Percentiles rank a stretch among this genome's conserved stretches.
Evolutionary conservation across 2,888 invertebrate genomes (phyloP).

Genomic region (Acanthosepion lycidas): DNA sequence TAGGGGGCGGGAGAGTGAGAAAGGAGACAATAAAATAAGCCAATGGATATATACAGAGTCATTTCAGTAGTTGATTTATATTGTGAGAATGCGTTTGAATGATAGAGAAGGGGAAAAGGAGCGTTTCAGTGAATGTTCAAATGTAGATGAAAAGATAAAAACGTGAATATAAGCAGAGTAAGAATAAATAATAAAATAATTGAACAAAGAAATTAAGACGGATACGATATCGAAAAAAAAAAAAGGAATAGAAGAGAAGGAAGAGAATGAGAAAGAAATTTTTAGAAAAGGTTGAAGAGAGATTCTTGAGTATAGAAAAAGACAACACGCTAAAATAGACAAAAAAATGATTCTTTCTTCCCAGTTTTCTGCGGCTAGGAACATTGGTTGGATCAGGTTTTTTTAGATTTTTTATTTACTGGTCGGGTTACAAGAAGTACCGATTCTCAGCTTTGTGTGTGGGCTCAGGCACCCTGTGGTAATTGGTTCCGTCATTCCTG

Average conservation of each 20-base stretch:
- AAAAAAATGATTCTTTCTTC: not conserved
- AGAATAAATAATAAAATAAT: too few species aligned
- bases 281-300: not conserved
- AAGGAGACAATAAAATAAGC: not conserved
- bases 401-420: not conserved
- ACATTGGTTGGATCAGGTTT: not conserved
- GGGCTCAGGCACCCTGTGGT: not conserved
- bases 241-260: not conserved
- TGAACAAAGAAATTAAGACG: not conserved
- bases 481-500: slow-evolving; percentile 4
- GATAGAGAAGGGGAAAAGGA: too few species aligned
- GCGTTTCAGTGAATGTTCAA: too few species aligned
- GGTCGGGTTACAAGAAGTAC: slow-evolving; percentile 21
- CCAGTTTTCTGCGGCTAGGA: not conserved
- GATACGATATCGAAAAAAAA: not conserved
- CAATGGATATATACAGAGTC: too few species aligned
- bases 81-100: too few species aligned
- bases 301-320: not conserved
- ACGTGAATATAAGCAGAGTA: too few species aligned
- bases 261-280: not conserved
- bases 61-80: too few species aligned
- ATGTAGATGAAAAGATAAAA: too few species aligned
- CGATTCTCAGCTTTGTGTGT: slow-evolving; percentile 22
- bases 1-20: not conserved
- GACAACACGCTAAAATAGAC: not conserved